These are phyloP conservation scores for Diprion similis DNA, from an alignment of 1,140 invertebrate genomes.

Conservation along the genomic window DNA sequence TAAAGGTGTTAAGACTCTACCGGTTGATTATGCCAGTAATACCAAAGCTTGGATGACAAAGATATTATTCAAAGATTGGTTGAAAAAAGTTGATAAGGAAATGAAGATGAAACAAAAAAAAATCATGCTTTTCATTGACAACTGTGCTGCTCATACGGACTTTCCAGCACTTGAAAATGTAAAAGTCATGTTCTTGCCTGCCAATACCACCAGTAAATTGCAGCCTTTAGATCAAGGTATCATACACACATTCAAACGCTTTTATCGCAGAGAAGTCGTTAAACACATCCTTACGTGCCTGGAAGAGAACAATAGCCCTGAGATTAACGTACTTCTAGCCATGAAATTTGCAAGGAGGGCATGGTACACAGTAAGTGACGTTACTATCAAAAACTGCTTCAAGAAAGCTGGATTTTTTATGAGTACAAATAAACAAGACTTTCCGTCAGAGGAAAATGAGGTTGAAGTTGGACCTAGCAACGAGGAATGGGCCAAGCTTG, in stretches of 20 bases:
- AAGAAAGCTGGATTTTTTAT: slow-evolving; percentile 31
- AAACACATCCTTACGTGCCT: slow-evolving; percentile 39
- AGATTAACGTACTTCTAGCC: slow-evolving; percentile 33
- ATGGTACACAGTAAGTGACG: slow-evolving; percentile 34
- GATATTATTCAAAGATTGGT: slow-evolving; percentile 38
- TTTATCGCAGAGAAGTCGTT: slow-evolving; percentile 37
- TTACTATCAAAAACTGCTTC: slow-evolving; percentile 37
- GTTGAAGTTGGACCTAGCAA: slow-evolving; percentile 30
- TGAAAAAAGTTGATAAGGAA: slow-evolving; percentile 30
- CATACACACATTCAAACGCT: slow-evolving; percentile 49
- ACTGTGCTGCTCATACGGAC: slow-evolving; percentile 30
- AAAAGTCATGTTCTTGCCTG: slow-evolving; percentile 55
- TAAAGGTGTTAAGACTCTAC: slow-evolving; percentile 54
- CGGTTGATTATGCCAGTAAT: slow-evolving; percentile 54
- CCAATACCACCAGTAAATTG: slow-evolving; percentile 59
- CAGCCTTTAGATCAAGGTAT: slow-evolving; percentile 62
- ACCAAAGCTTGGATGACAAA: slow-evolving; percentile 62
- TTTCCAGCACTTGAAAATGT: slow-evolving; percentile 41
- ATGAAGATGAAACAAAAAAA: slow-evolving; percentile 34
- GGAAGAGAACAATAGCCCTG: slow-evolving; percentile 34
- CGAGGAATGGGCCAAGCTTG: slow-evolving; percentile 31
- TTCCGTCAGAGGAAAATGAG: slow-evolving; percentile 28
- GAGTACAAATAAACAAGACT: slow-evolving; percentile 25
- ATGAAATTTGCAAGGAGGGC: slow-evolving; percentile 36
- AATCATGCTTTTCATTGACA: slow-evolving; percentile 37